Evolutionary conservation across 64 coral and sea anemone genomes (phyloP).

Genomic region (Catalaphyllia jardinei): DNA sequence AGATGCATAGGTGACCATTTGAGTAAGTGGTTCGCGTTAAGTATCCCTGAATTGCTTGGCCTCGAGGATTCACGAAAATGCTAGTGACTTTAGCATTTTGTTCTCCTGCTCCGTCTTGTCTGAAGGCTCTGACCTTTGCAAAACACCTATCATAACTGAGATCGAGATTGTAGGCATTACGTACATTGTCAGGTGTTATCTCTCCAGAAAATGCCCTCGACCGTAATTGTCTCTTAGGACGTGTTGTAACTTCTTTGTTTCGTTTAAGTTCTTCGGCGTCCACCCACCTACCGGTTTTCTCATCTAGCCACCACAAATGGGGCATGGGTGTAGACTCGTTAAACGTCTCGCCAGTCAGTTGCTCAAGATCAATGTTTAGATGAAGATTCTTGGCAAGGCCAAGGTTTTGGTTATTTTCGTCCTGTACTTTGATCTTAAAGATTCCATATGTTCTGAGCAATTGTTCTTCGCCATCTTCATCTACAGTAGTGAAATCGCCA

Average conservation of each 20-base stretch:
- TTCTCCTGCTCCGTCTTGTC: neutral
- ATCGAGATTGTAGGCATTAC: neutral
- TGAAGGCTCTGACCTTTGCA: neutral
- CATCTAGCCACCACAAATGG: neutral
- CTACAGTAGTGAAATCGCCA: neutral
- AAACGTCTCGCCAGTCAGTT: neutral
- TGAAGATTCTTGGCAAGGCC: constrained; percentile 1
- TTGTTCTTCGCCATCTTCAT: neutral
- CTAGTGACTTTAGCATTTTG: neutral
- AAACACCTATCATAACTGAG: neutral
- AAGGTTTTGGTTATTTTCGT: neutral
- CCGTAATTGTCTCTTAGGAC: neutral
- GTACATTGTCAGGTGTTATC: neutral
- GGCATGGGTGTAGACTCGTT: neutral
- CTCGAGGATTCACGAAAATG: neutral
- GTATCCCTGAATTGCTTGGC: neutral
- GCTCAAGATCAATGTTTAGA: neutral
- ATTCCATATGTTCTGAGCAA: neutral
- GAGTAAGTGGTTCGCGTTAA: neutral
- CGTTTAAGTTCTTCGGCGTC: neutral
- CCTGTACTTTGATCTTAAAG: neutral
- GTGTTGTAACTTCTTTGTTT: neutral
- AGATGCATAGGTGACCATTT: neutral
- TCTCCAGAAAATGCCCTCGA: neutral
- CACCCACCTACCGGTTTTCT: neutral